Evolutionary conservation across 2,113 vertebrate genomes (phyloP).

Genomic region (Galemys pyrenaicus): DNA sequence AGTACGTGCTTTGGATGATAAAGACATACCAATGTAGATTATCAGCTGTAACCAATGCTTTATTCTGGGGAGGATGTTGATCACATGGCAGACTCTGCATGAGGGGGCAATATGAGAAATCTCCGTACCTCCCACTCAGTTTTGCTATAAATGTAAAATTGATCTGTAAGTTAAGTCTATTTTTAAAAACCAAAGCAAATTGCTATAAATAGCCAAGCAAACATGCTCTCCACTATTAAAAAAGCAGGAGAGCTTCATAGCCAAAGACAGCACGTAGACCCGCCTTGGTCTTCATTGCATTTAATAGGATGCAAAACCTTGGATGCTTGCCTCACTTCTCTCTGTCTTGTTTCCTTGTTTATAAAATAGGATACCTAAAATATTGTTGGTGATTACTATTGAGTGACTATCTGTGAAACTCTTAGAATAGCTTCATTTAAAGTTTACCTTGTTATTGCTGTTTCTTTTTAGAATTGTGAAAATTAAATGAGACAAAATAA

Average conservation of each 20-base stretch:
- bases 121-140: background rate
- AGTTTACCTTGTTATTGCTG: background rate
- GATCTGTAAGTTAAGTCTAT: background rate
- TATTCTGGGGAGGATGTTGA: background rate
- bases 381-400: background rate
- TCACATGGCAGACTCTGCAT: background rate
- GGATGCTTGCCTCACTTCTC: background rate
- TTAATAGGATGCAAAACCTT: background rate
- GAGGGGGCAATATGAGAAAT: background rate
- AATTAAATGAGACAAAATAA: background rate
- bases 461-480: background rate
- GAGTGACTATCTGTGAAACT: background rate
- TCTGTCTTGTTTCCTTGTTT: background rate
- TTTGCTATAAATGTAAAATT: background rate
- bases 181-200: background rate
- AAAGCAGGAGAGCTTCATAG: background rate
- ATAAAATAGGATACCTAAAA: background rate
- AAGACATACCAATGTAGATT: background rate
- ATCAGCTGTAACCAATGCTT: background rate
- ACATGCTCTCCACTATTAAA: background rate
- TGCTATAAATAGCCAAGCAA: background rate
- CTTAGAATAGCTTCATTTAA: background rate
- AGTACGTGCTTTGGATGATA: background rate
- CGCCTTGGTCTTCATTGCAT: no score
- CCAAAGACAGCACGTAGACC: no score